Evolutionary conservation across 2,797 vertebrate species (phyloP), one percentile per base, ranked within the genome.

Genomic region (Epinephelus malabaricus): DNA sequence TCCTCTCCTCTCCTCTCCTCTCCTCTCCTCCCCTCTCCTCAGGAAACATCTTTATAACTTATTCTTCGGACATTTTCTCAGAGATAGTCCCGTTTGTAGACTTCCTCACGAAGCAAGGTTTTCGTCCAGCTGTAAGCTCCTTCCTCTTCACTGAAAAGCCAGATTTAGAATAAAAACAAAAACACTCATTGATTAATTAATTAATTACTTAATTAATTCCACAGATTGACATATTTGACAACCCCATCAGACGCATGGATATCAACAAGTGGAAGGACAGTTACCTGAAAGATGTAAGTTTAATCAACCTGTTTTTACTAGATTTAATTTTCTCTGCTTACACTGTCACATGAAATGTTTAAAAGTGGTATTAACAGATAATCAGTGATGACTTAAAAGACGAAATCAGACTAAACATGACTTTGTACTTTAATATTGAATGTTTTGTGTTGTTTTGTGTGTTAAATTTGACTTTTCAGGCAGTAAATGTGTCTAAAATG

Each of bases 41-140:
- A 98, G 97, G 96, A 82, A 97, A 97, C 69, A 91, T 98, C 83
- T 98, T 98, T 68, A 96, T 98, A 81, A 98, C 97, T 17, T 97
- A 97, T 84, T 98, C 97, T 0, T 93, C 95, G 46, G 97, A 98
- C 34, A 63, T 94, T 11, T 95, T 95, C 0, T 81, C 92, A 80
- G 96, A 97, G 81, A 96, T 98, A 73, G 88, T 96, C 81, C 94
- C 95, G 73, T 96, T 98, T 19, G 95, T 95, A 63, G 96, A 98
- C 68, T 97, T 97, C 87, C 93, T 98, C 56, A 93, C 95, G 51
- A 92, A 95, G 79, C 97, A 97, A 38, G 97, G 97, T 78, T 98
- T 98, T 89, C 95, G 94, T 53, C 95, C 96, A 51, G 95, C 96
- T 21, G 94, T 95, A 88, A 93, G 89, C 27, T 30, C 11, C n/a